phyloP scores from a whole-genome alignment of 1,140 invertebrate genomes.

The Triops cancriformis region DNA sequence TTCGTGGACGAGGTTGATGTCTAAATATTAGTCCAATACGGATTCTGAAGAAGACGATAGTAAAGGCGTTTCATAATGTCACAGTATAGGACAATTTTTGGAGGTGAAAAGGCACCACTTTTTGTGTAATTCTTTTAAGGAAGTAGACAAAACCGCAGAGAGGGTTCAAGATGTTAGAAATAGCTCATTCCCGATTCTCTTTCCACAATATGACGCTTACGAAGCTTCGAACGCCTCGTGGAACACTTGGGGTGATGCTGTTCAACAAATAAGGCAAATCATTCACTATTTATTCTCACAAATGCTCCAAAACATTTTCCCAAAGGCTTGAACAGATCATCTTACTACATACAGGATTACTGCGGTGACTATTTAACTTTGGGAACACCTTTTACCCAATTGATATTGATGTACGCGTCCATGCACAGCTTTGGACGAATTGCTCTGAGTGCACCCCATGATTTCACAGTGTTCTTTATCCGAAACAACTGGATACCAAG shows the following conservation, averaged over 20 bases:
- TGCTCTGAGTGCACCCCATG: neutral
- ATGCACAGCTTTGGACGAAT: neutral
- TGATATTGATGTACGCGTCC: constrained; percentile 5
- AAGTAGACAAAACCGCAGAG: neutral
- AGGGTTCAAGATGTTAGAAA: neutral
- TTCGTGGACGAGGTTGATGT: neutral
- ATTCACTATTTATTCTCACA: too few species aligned
- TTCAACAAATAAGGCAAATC: neutral
- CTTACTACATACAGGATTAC: too few species aligned
- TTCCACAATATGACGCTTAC: neutral
- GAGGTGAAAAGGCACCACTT: neutral
- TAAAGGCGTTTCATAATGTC: neutral
- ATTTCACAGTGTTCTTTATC: neutral
- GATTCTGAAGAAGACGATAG: neutral
- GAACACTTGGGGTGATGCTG: neutral
- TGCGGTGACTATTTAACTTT: too few species aligned
- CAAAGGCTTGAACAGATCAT: too few species aligned
- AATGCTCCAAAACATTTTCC: too few species aligned
- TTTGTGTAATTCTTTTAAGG: neutral
- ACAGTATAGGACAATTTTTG: too few species aligned
- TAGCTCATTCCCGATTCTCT: neutral
- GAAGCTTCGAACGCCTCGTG: neutral
- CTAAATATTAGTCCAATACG: neutral
- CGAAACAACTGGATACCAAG: neutral
- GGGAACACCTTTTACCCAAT: neutral